Base-by-base conservation (phyloP, 1,140 invertebrate genomes). In the Teleopsis dalmanni region DNA sequence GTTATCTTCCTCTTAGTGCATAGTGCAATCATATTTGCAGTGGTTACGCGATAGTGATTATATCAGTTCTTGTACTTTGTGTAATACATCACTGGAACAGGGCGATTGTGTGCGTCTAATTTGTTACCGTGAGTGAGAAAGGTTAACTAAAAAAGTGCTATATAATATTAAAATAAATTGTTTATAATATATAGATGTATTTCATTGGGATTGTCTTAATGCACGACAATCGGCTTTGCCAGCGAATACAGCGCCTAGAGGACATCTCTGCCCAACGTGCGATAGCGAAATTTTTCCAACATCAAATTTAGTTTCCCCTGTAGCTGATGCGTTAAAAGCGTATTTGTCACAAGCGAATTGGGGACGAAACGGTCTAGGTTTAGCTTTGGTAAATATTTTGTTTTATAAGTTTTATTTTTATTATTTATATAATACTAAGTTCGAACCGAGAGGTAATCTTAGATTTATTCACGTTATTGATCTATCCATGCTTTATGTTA, bases 31-130 rank as follows among this genome's bases (percentile, higher is more conserved):
- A 3, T 99, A 98, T 76, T 72, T 98, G 38, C 84, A 93, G 69
- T 99, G 95, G 96, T 77, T 98, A 35, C 87, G 96, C 75, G 95
- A 98, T 70, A 93, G 90, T 71, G 93, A 95, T 70, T 98, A 94
- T 71, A 88, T 92, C 73, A 85, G 91, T 19, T 81, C 85, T 53
- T 98, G 95, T 75, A 80, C 80, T 59, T 73, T 98, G 11, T 98
- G 95, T 69, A 81, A 82, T 22, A 81, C 84, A 58, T 80, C 81
- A 52, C 74, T 98, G 44, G 80, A 77, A 51, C 78, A 83, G 56
- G 84, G 85, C 48, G 89, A 94, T 65, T 95, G 92, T 74, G 83
- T 97, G 51, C 77, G 90, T 56, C 75, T 95, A 41, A 82, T 85
- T 37, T 94, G 91, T 73, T 93, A 92, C 71, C 89, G 80, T 82